A percentile compares a stretch with the other conserved stretches of the same genome.
Conservation (phyloP, 1,140 invertebrate species). For the Cyrtorhinus lividipennis region DNA sequence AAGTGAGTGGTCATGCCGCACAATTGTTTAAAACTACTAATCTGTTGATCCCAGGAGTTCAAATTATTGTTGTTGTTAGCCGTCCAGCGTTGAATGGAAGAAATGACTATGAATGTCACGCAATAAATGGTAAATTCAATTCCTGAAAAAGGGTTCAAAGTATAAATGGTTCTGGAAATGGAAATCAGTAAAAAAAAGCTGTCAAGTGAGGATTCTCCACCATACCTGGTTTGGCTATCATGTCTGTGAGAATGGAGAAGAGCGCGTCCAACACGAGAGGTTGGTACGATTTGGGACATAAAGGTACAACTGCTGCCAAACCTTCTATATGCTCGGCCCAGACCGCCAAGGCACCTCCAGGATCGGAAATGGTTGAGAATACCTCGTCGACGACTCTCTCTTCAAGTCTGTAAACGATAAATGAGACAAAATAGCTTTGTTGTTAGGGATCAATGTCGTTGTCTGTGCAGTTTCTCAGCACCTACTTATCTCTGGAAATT, state of each 20-base stretch:
- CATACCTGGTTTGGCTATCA: conserved; percentile 47
- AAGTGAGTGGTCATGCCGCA: conserved; percentile 80
- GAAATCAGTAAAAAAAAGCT: too few relatives aligned
- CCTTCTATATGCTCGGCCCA: conserved; percentile 87
- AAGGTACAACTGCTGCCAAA: conserved; percentile 61
- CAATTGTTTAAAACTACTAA: conserved; percentile 82
- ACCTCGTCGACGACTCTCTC: background rate
- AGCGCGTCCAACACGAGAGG: conserved; percentile 71
- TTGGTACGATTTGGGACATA: conserved; percentile 69
- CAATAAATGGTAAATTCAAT: conserved; percentile 75
- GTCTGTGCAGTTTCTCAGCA: background rate
- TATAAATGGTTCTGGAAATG: too few relatives aligned
- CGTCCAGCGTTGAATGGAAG: conserved; percentile 80
- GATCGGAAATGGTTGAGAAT: background rate
- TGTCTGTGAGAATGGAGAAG: conserved; percentile 64
- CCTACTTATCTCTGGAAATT: too few relatives aligned
- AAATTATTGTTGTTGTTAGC: conserved; percentile 35
- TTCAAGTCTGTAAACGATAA: background rate
- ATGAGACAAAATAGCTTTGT: background rate
- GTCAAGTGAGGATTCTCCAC: too few relatives aligned
- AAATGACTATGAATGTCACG: conserved; percentile 75
- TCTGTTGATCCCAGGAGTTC: conserved; percentile 53
- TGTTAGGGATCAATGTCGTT: background rate
- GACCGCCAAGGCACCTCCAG: conserved; percentile 33
- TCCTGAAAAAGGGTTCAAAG: conserved; percentile 34